Conservation (phyloP, 2,113 vertebrate species). For the Neogobius melanostomus region DNA sequence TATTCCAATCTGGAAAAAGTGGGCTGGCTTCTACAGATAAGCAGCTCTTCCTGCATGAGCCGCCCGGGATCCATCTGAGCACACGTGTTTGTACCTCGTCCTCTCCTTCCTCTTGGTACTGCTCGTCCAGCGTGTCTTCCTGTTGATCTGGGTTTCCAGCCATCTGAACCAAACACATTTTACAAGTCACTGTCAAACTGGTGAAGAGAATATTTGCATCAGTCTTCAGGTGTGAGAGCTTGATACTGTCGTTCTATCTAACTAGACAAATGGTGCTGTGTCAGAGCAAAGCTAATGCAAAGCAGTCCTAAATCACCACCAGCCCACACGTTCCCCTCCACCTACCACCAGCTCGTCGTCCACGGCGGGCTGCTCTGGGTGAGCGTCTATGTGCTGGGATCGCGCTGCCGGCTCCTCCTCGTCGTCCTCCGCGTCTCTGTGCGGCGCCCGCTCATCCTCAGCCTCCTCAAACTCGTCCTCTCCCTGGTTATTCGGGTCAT, state of each 20-base stretch:
- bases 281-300: background rate
- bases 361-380: constrained; percentile 73
- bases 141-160: constrained; percentile 97
- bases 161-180: constrained; percentile 76
- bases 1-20: too few relatives aligned
- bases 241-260: too few relatives aligned
- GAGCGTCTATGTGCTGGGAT: constrained; percentile 51
- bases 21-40: too few relatives aligned
- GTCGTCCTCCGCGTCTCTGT: constrained; percentile 70
- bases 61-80: too few relatives aligned
- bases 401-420: constrained; percentile 55
- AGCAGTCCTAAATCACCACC: too few relatives aligned
- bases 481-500: constrained; percentile 98
- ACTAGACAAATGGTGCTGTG: too few relatives aligned
- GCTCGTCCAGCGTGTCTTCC: constrained; percentile 92
- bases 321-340: background rate
- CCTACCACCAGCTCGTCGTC: constrained; percentile 90
- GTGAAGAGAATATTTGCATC: too few relatives aligned
- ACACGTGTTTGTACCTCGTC: constrained; percentile 82
- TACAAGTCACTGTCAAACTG: background rate
- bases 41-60: too few relatives aligned
- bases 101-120: constrained; percentile 95
- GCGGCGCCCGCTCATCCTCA: constrained; percentile 83
- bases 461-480: constrained; percentile 98
- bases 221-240: too few relatives aligned